Conservation (phyloP, 2,888 invertebrate species). For the Trichogramma dendrolimi region DNA sequence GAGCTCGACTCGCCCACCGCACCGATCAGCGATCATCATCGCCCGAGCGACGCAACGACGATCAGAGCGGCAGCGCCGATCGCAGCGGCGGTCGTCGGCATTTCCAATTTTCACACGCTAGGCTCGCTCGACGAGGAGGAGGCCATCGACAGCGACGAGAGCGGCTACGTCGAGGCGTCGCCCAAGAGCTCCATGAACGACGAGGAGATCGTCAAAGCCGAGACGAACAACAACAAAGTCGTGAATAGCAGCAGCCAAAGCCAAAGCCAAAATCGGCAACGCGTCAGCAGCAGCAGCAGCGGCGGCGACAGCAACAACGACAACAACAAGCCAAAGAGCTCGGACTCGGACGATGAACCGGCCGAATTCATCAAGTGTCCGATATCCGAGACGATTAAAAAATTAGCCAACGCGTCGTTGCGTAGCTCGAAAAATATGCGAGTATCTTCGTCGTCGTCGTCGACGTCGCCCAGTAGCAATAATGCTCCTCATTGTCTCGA, state of each 20-base stretch:
- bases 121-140: slow-evolving; percentile 60
- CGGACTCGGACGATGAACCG: slow-evolving; percentile 34
- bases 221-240: slow-evolving; percentile 18
- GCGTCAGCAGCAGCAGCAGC: neutral
- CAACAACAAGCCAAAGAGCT: neutral
- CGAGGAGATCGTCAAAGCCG: neutral
- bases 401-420: slow-evolving; percentile 46
- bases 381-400: slow-evolving; percentile 50
- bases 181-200: slow-evolving; percentile 38
- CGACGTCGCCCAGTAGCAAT: slow-evolving; percentile 36
- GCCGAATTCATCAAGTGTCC: slow-evolving; percentile 47
- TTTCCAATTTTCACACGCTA: slow-evolving; percentile 41
- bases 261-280: slow-evolving; percentile 3
- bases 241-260: slow-evolving; percentile 20
- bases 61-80: neutral
- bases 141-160: slow-evolving; percentile 77
- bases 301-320: neutral
- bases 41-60: too few relatives aligned
- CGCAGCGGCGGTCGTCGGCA: neutral
- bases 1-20: slow-evolving; percentile 12
- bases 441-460: slow-evolving; percentile 23
- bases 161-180: slow-evolving; percentile 76
- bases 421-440: slow-evolving; percentile 44
- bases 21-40: too few relatives aligned
- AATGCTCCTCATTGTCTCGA: slow-evolving; percentile 29